These are phyloP conservation scores for Chymomyza amoena DNA, from an alignment of 2,888 invertebrate species.

Conservation along the genomic window DNA sequence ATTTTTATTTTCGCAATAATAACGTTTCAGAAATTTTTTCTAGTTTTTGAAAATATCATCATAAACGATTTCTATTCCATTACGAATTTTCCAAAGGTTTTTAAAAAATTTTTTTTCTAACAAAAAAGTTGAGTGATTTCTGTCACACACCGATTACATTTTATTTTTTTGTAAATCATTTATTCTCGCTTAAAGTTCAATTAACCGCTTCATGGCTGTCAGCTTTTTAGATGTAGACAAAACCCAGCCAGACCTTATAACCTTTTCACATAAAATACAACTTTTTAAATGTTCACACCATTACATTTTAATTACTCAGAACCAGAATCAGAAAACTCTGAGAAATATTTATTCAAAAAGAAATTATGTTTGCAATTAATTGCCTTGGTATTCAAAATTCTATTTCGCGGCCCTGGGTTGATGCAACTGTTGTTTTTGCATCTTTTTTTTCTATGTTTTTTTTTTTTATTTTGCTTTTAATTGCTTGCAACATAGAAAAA, in stretches of 20 bases:
- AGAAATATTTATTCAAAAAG: not conserved
- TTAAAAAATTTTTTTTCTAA: too few relatives aligned
- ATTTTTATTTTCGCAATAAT: too few relatives aligned
- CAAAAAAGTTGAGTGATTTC: too few relatives aligned
- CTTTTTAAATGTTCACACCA: not conserved
- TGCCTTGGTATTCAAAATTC: not conserved
- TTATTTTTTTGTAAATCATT: too few relatives aligned
- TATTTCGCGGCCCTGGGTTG: constrained; percentile 7
- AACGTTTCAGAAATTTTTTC: too few relatives aligned
- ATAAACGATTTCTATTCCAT: too few relatives aligned
- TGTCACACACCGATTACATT: too few relatives aligned
- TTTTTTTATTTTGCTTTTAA: constrained; percentile 37
- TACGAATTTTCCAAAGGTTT: too few relatives aligned
- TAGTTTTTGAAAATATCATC: too few relatives aligned
- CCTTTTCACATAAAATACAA: not conserved
- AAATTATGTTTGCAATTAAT: not conserved
- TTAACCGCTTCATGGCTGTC: too few relatives aligned
- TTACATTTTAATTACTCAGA: not conserved
- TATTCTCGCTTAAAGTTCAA: too few relatives aligned
- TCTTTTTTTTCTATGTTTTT: not conserved
- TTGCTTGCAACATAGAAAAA: constrained; percentile 58
- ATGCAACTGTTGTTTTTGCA: not conserved
- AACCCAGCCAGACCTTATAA: not conserved
- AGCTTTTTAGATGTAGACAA: not conserved
- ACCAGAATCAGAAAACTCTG: not conserved